phyloP scores from a whole-genome alignment of 2,888 invertebrate genomes.

The Ctena decussata region DNA sequence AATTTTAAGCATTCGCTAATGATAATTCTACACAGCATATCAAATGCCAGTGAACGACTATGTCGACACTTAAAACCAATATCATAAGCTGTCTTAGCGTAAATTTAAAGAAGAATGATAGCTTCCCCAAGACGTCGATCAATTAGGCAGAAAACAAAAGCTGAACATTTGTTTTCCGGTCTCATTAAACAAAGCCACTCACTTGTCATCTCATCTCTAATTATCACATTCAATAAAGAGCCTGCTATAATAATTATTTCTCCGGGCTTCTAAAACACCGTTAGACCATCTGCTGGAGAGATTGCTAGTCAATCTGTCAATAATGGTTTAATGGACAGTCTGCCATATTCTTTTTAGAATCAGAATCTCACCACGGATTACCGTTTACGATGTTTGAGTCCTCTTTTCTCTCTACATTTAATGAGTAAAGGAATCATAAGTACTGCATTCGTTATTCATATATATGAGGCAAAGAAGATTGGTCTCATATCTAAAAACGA shows the following conservation, averaged over 20 bases:
- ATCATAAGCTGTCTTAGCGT: no score
- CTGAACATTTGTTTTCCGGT: background rate
- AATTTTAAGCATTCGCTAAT: no score
- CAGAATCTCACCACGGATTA: background rate
- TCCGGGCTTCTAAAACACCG: background rate
- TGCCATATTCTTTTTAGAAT: background rate
- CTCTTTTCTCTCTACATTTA: no score
- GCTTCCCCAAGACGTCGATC: background rate
- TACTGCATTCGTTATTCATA: no score
- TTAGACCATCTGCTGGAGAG: constrained; percentile 12
- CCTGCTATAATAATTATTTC: background rate
- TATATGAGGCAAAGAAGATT: no score
- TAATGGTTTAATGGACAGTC: background rate
- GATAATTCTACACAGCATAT: no score
- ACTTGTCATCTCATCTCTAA: constrained; percentile 15
- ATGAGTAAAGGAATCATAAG: no score
- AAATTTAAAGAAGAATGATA: no score
- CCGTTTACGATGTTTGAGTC: no score
- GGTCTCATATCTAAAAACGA: no score
- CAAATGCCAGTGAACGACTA: no score
- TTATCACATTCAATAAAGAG: background rate
- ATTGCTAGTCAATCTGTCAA: constrained; percentile 4
- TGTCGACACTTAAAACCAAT: no score
- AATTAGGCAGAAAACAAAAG: background rate
- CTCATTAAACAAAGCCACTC: constrained; percentile 16